phyloP scores from a whole-genome alignment of 2,113 vertebrate species.

The Peromyscus leucopus region DNA sequence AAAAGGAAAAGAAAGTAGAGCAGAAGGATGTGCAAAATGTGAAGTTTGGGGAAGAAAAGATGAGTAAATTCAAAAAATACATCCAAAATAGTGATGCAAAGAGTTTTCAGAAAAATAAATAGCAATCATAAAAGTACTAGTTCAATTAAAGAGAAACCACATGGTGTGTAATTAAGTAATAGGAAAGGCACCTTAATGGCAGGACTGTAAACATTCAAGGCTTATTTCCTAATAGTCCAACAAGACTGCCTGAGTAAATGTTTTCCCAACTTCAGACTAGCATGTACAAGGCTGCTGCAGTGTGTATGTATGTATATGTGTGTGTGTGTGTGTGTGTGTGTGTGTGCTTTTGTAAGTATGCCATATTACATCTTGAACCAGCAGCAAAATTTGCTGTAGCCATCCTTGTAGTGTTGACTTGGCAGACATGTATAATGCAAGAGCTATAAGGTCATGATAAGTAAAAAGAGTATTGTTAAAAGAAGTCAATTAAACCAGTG shows the following conservation, averaged over 20 bases:
- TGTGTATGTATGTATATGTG: not conserved
- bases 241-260: not conserved
- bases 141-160: not conserved
- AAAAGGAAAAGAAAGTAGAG: no score
- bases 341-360: not conserved
- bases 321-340: not conserved
- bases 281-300: not conserved
- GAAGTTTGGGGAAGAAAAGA: not conserved
- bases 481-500: no score
- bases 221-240: not conserved
- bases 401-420: not conserved
- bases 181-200: not conserved
- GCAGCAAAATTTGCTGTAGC: not conserved
- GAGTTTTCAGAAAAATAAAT: not conserved
- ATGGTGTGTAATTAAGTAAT: not conserved
- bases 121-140: not conserved
- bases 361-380: not conserved
- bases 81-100: not conserved
- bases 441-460: not conserved
- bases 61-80: not conserved
- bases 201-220: not conserved
- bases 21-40: not conserved
- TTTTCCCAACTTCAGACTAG: not conserved
- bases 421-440: not conserved
- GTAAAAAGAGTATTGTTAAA: not conserved